Evolutionary conservation across 2,113 vertebrate species (phyloP).

Genomic region (Chiloscyllium plagiosum): DNA sequence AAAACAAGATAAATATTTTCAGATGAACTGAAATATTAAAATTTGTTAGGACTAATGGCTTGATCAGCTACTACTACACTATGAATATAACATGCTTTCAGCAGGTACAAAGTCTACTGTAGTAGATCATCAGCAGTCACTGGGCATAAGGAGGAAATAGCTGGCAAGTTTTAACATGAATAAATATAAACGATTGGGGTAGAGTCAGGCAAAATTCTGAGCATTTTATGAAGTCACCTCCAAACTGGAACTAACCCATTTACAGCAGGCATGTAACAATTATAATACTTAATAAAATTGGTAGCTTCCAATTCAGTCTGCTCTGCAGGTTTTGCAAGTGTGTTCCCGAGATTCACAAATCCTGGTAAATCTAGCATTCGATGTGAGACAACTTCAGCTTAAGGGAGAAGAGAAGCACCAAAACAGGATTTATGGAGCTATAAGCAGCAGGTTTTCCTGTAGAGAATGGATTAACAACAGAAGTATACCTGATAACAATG

Average conservation of each 20-base stretch:
- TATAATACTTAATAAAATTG: neutral
- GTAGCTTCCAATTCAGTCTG: neutral
- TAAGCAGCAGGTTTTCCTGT: neutral
- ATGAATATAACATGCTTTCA: neutral
- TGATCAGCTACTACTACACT: neutral
- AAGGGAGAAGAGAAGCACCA: neutral
- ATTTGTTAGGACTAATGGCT: neutral
- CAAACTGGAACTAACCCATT: neutral
- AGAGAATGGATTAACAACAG: too few relatives aligned
- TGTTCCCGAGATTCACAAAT: neutral
- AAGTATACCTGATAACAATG: too few relatives aligned
- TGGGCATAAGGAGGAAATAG: neutral
- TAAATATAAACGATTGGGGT: neutral
- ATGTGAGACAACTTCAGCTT: neutral
- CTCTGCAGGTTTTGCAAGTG: neutral
- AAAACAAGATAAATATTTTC: constrained; percentile 46
- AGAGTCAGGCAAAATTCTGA: neutral
- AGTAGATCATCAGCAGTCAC: neutral
- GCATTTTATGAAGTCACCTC: neutral
- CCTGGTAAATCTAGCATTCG: neutral
- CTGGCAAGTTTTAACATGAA: neutral
- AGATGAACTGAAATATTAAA: neutral
- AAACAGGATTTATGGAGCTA: neutral
- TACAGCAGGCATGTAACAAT: neutral
- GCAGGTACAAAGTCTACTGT: neutral